Evolutionary conservation across 2,888 invertebrate genomes (phyloP).

Genomic region (Exocentrus adspersus): DNA sequence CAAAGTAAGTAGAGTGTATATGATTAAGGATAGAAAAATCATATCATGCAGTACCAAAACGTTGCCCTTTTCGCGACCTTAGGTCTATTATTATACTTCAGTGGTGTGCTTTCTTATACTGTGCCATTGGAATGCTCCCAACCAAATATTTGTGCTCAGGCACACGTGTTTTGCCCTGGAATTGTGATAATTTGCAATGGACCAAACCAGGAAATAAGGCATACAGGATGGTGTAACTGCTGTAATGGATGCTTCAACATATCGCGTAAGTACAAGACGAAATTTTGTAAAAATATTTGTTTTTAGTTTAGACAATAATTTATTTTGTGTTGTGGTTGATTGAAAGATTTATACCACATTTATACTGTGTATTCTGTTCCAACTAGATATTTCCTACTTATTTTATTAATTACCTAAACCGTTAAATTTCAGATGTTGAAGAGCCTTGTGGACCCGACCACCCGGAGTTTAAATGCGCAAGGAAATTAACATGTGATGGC

Average conservation of each 20-base stretch:
- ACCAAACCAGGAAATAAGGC: slow-evolving; percentile 2
- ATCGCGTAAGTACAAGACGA: slow-evolving; percentile 5
- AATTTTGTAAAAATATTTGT: too few species aligned
- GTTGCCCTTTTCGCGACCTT: not conserved
- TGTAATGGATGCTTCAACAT: not conserved
- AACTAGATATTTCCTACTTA: not conserved
- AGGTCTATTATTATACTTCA: not conserved
- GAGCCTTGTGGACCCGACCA: not conserved
- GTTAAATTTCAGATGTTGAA: not conserved
- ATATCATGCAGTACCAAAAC: not conserved
- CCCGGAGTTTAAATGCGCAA: not conserved
- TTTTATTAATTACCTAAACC: not conserved
- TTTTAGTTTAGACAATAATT: too few species aligned
- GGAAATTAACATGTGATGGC: not conserved
- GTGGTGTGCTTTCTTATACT: not conserved
- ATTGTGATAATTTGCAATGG: not conserved
- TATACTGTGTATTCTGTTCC: not conserved
- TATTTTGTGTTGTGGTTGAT: too few species aligned
- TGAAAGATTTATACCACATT: too few species aligned
- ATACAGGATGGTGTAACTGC: not conserved
- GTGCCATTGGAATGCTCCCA: not conserved
- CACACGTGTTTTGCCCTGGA: not conserved
- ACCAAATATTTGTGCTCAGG: not conserved
- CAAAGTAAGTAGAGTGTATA: too few species aligned
- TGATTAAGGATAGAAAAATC: too few species aligned